Conservation (phyloP, 1,140 invertebrate species). For the Drosophila bifasciata region DNA sequence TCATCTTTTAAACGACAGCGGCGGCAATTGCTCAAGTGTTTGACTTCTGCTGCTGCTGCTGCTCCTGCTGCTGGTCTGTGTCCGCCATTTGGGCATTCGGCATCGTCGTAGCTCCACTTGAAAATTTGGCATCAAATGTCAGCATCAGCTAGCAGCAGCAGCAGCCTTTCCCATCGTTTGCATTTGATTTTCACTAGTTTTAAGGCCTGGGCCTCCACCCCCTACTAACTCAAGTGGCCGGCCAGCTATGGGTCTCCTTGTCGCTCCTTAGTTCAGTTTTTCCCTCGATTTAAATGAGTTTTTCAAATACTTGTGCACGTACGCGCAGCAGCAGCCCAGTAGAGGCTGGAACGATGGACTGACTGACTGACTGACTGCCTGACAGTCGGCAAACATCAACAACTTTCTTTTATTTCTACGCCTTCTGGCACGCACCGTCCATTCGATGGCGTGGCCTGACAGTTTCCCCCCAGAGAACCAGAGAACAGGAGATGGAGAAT, state of each 20-base stretch:
- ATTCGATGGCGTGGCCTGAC: constrained; percentile 19
- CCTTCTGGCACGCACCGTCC: constrained; percentile 59
- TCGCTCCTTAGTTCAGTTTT: constrained; percentile 34
- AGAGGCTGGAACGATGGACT: constrained; percentile 37
- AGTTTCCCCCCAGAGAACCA: constrained; percentile 4
- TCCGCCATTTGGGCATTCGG: constrained; percentile 7
- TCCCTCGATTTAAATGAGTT: constrained; percentile 74
- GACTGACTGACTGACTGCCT: no score
- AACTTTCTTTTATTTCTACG: constrained; percentile 66
- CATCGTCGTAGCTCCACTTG: constrained; percentile 63
- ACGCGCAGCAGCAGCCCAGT: constrained; percentile 38
- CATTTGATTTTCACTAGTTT: constrained; percentile 78
- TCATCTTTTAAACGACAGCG: constrained; percentile 78
- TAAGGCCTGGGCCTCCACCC: neutral
- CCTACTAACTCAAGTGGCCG: constrained; percentile 46
- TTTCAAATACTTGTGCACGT: constrained; percentile 82
- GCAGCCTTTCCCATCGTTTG: constrained; percentile 61
- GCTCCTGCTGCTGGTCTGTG: constrained; percentile 19
- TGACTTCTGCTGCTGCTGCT: constrained; percentile 51
- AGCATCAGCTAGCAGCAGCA: constrained; percentile 53
- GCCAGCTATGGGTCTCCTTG: constrained; percentile 21
- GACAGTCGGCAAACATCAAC: constrained; percentile 57
- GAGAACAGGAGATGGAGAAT: no score
- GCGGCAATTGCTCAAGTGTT: constrained; percentile 82
- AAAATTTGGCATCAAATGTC: constrained; percentile 83